A percentile compares a stretch with the other conserved stretches of the same genome.
These are phyloP conservation scores for Onychomys arenicola DNA, from an alignment of 2,797 vertebrate genomes.

Conservation along the genomic window DNA sequence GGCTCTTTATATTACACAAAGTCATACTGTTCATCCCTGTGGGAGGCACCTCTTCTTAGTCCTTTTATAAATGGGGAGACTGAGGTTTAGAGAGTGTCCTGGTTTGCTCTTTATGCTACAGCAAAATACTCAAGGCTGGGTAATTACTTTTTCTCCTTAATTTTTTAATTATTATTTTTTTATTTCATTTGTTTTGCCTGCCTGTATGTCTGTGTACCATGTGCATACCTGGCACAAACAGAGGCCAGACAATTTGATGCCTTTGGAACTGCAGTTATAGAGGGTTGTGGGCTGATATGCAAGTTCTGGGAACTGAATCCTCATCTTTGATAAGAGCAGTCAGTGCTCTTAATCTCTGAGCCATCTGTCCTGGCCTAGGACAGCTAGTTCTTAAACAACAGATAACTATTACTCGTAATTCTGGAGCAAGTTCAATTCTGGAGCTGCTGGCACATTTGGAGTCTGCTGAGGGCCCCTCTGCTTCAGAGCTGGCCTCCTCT, in stretches of 20 bases:
- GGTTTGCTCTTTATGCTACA: not conserved
- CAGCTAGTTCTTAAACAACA: not conserved
- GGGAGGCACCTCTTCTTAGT: not conserved
- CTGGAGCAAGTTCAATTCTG: not conserved
- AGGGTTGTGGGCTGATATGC: not conserved
- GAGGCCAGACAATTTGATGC: not conserved
- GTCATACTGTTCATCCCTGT: not conserved
- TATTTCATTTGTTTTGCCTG: not conserved
- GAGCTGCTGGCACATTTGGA: not conserved
- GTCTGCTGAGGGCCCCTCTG: not conserved
- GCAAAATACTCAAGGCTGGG: not conserved
- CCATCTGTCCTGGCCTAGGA: not conserved
- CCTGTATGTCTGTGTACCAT: not conserved
- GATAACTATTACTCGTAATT: not conserved
- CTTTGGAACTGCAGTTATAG: not conserved
- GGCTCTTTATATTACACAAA: not conserved
- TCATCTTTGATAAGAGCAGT: not conserved
- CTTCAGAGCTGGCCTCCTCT: not conserved
- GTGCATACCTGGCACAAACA: not conserved
- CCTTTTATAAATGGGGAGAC: not conserved
- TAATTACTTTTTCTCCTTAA: not conserved
- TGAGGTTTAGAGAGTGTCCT: not conserved
- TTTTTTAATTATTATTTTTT: not conserved
- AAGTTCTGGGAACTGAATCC: not conserved
- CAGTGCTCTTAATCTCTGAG: not conserved